Base-by-base conservation (phyloP, 64 coral and sea anemone genomes). In the Dendrophyllia cribrosa region DNA sequence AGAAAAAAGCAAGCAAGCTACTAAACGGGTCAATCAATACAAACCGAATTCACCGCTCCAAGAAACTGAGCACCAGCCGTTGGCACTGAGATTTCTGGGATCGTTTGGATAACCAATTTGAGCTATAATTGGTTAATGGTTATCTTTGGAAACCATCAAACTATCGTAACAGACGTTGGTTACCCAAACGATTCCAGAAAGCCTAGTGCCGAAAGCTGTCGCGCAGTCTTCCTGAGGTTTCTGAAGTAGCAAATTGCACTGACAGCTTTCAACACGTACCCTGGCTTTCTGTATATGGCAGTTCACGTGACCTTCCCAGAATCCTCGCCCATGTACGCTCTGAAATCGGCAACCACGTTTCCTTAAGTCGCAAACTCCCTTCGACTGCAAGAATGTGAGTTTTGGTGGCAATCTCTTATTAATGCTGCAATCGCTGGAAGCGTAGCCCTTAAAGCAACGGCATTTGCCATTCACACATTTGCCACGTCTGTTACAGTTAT, bases 211-310 rank as follows among this genome's bases (percentile, higher is more conserved):
- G 34, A 34, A 34, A 34, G 34, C 34, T 34, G 34, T 34, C 34
- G 34, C 34, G 34, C 34, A 34, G 34, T 34, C 34, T 34, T 34
- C 34, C 34, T 34, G 34, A 34, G 2, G 34, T 34, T 34, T 34
- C 34, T 34, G 34, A 79, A 50, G 6, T 50, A 9, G 7, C 12
- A 12, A 56, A 56, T 56, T 6, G 0, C 43, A 67, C 0, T 11
- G 6, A 68, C 44, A 67, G 20, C 3, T 14, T 22, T 14, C 3
- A 60, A 15, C 22, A 82, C 92, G 59, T 91, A 97, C 95, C 49
- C 52, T 87, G 10, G 82, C 92, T 70, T 94, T 97, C 83, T 97
- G 87, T 16, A 94, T 88, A 22, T 97, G 95, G 67, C 95, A 97
- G 34, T 74, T 88, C 20, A 97, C 74, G 23, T 88, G 89, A 46